Percentiles rank a stretch among this genome's conserved stretches.
phyloP scores from a whole-genome alignment of 30 jellyfish, hydroid and myxozoan species.

The Hydractinia echinata region DNA sequence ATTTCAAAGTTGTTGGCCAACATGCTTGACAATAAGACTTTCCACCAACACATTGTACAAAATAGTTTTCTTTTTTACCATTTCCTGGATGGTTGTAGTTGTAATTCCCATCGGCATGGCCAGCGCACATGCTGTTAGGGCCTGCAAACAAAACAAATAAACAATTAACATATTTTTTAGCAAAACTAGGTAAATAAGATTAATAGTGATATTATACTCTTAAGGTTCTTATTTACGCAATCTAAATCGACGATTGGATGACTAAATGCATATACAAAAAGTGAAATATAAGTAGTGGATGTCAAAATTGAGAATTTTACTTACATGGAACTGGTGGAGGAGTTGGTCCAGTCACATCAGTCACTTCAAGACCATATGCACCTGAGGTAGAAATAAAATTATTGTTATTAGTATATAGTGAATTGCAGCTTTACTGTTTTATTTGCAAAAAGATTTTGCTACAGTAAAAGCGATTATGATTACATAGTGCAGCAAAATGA shows the following conservation, averaged over 20 bases:
- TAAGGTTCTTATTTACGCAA: too few relatives aligned
- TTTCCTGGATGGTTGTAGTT: not conserved
- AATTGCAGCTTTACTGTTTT: too few relatives aligned
- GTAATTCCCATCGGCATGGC: constrained; percentile 20
- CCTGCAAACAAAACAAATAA: not conserved
- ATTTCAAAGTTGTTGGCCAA: constrained; percentile 24
- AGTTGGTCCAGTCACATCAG: not conserved
- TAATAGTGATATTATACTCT: too few relatives aligned
- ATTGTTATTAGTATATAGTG: too few relatives aligned
- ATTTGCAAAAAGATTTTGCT: too few relatives aligned
- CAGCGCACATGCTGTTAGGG: constrained; percentile 20
- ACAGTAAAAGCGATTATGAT: too few relatives aligned
- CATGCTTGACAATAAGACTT: constrained; percentile 28
- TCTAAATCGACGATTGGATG: not conserved
- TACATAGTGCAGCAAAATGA: too few relatives aligned
- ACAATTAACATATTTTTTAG: too few relatives aligned
- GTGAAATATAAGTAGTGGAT: not conserved
- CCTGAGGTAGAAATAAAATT: too few relatives aligned
- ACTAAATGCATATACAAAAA: not conserved
- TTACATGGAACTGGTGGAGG: constrained; percentile 14
- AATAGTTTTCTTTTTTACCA: not conserved
- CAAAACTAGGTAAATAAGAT: too few relatives aligned
- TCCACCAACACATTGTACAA: constrained; percentile 28
- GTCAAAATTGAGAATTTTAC: not conserved
- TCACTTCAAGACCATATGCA: too few relatives aligned